Evolutionary conservation across 2,888 invertebrate species (phyloP).

Genomic region (Perithous albicinctus): DNA sequence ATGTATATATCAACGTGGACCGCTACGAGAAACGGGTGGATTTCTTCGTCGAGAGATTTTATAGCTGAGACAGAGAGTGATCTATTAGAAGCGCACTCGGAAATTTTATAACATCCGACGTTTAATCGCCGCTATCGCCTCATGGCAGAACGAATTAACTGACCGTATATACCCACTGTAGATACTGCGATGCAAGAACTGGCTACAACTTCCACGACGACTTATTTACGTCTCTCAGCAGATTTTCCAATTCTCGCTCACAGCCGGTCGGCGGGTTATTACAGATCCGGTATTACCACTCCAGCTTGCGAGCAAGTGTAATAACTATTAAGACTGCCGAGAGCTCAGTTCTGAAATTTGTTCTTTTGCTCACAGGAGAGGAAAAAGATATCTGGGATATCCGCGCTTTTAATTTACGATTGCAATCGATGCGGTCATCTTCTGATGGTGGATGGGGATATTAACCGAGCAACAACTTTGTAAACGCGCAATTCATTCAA

Average conservation of each 20-base stretch:
- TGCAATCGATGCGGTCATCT: constrained; percentile 53
- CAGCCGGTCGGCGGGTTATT: constrained; percentile 45
- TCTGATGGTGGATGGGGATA: constrained; percentile 33
- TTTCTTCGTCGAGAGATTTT: constrained; percentile 33
- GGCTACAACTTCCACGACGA: constrained; percentile 38
- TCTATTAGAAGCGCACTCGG: constrained; percentile 42
- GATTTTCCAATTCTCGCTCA: constrained; percentile 56
- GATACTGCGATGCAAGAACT: background rate
- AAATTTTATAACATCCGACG: constrained; percentile 57
- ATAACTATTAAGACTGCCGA: constrained; percentile 64
- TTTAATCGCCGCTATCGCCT: constrained; percentile 57
- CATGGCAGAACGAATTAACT: constrained; percentile 53
- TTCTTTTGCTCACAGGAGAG: background rate
- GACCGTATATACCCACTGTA: constrained; percentile 30
- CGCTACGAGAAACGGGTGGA: constrained; percentile 58
- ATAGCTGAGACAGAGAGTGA: constrained; percentile 34
- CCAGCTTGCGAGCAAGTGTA: constrained; percentile 35
- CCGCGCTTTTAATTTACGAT: constrained; percentile 50
- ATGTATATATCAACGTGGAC: background rate
- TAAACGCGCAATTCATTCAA: constrained; percentile 7
- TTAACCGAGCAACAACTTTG: constrained; percentile 29
- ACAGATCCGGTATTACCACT: constrained; percentile 64
- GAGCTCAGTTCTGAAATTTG: constrained; percentile 19
- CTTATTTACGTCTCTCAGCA: constrained; percentile 64
- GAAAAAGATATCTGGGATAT: constrained; percentile 34